Evolutionary conservation across 2,888 invertebrate genomes (phyloP), one percentile per base, ranked within the genome.

Genomic region (Eupithecia exiguata): DNA sequence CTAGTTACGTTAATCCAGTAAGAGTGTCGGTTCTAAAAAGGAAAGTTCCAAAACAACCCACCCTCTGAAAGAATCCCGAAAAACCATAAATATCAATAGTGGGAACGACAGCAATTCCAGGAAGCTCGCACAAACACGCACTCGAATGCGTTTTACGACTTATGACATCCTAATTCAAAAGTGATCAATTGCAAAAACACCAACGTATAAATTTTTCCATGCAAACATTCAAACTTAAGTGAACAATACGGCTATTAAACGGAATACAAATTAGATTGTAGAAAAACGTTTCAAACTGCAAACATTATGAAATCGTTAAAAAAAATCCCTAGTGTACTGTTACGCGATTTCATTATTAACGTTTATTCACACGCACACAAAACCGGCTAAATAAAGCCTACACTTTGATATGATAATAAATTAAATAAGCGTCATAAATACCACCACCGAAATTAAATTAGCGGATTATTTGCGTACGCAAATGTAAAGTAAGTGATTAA

Each of bases 401-500:
- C 89, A 91, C 88, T 92, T 91, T 92, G 91, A 92, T 91, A 92
- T 91, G 90, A 92, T 92, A 92, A 92, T 93, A 92, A 91, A 92
- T 91, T 91, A 91, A 92, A 92, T 92, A 91, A 91, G 90, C 90
- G 88, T 89, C 89, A 91, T 91, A 92, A 92, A 92, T 91, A 92
- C 91, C 87, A 87, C 83, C 87, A 88, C 88, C 87, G 80, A 91
- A 93, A 92, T 93, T 91, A 90, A 93, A 92, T 92, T 92, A 91
- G 89, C 89, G 90, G 91, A 92, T 92, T 93, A 92, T 93, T 92
- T 93, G 91, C 89, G 89, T 91, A 92, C 89, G 90, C 88, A 90
- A 92, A 92, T 92, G 92, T 92, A 91, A 91, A 92, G 91, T 91
- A 93, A 93, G 92, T 93, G 93, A 93, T 93, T 92, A 92, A 93